Base-by-base conservation (phyloP, 2,113 vertebrate genomes). In the Alexandromys fortis region DNA sequence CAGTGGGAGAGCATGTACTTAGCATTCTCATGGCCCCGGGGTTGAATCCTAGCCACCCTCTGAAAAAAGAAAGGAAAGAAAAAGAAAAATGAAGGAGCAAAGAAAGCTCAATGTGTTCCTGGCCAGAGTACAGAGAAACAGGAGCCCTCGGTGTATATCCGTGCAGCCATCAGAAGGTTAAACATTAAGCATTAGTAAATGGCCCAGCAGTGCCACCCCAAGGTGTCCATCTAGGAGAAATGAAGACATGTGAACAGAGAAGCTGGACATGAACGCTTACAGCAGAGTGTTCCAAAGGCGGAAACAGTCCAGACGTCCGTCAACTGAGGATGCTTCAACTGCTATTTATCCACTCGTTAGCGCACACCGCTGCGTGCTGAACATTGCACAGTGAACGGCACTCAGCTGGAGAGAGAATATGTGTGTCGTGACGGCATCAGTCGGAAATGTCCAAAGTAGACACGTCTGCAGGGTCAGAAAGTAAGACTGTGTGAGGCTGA, bases 1-100 rank as follows among this genome's bases (percentile, higher is more conserved):
- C 42, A 24, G 42, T 65, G 58, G 55, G 14, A 61, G n/a, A 63
- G 30, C 38, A 24, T 33, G 10, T 63, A 8, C 72, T 22, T 63
- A 78, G 73, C 21, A 77, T 11, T 19, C 12, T 33, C 13, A 11
- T 24, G 38, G 33, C 52, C 22, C 58, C 5, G 33, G 45, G 75
- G 49, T 67, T 65, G 8, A 49, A 2, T 33, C 16, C 52, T 49
- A 28, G n/a, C 19, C 13, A 0, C 16, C 4, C 14, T 13, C n/a
- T n/a, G 24, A 85, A 17, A 42, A 24, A 28, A 21, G 2, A 82
- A 86, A 70, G 17, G 11, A n/a, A 65, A 63, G 8, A 22, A n/a
- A 58, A 30, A 7, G 0, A 65, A 16, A 33, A 61, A 61, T 22
- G 10, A 28, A 38, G 2, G 7, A 45, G 72, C 17, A 22, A 58